Conservation (phyloP, 2,888 invertebrate genomes). For the Andrena marginata region DNA sequence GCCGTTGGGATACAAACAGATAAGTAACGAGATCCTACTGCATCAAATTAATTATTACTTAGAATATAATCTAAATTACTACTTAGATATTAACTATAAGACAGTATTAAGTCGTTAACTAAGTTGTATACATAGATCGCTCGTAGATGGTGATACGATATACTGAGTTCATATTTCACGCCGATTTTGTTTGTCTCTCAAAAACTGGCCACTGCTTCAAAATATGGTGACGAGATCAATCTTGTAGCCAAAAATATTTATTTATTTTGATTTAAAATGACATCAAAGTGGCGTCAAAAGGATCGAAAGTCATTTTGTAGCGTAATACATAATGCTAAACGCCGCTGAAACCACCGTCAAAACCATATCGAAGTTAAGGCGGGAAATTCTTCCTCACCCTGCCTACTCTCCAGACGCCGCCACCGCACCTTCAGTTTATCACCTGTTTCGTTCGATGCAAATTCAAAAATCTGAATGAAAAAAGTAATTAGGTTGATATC, state of each 20-base stretch:
- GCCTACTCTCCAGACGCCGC: not conserved
- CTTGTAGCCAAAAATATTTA: not conserved
- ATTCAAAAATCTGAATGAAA: not conserved
- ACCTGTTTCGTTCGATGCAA: not conserved
- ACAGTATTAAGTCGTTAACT: not conserved
- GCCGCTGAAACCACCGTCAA: not conserved
- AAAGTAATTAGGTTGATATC: not conserved
- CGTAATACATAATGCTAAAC: no score
- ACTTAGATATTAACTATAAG: not conserved
- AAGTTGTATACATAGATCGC: not conserved
- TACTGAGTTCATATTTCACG: not conserved
- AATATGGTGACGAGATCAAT: not conserved
- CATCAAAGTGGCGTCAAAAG: not conserved
- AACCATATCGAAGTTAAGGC: conserved; percentile 8
- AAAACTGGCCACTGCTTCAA: not conserved
- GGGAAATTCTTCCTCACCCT: conserved; percentile 1
- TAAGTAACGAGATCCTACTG: no score
- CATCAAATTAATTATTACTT: not conserved
- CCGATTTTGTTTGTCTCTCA: not conserved
- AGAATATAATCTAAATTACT: not conserved
- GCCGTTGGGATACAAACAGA: no score
- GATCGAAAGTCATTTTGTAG: not conserved
- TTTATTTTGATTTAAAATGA: not conserved
- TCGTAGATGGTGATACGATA: not conserved
- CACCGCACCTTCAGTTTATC: not conserved